Percentiles rank a stretch among this genome's conserved stretches.
These are phyloP conservation scores for Campoletis raptor DNA, from an alignment of 2,888 invertebrate genomes.

Conservation along the genomic window DNA sequence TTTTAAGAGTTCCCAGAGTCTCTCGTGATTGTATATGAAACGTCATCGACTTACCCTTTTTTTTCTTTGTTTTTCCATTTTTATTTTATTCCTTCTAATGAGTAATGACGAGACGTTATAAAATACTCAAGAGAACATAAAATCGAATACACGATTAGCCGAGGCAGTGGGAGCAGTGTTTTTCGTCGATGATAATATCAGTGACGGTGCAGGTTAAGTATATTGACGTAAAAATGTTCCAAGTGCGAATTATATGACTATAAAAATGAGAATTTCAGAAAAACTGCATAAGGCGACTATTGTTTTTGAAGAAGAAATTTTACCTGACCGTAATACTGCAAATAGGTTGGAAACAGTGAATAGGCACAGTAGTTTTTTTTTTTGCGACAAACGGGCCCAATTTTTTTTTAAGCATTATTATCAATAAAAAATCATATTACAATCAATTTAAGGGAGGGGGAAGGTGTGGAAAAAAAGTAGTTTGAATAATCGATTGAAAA, in stretches of 20 bases:
- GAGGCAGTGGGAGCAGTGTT: background rate
- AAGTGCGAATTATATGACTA: constrained; percentile 33
- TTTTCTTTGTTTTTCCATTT: constrained; percentile 6
- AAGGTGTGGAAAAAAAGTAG: no score
- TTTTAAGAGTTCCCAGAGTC: constrained; percentile 41
- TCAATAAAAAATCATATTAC: no score
- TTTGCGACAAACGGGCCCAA: no score
- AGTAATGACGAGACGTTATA: constrained; percentile 17
- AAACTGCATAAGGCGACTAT: constrained; percentile 50
- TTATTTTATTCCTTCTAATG: background rate
- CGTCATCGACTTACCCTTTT: background rate
- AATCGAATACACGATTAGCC: constrained; percentile 21
- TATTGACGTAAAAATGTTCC: constrained; percentile 10
- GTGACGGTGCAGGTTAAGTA: background rate
- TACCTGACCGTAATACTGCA: constrained; percentile 6
- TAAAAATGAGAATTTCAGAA: constrained; percentile 54
- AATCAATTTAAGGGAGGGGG: no score
- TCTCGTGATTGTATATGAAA: constrained; percentile 11
- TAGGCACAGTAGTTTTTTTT: constrained; percentile 26
- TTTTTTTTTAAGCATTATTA: no score
- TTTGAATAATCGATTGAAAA: constrained; percentile 5
- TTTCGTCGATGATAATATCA: background rate
- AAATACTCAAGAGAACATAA: constrained; percentile 5
- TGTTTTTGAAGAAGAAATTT: constrained; percentile 39
- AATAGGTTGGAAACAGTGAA: background rate